Percentiles rank a stretch among this genome's conserved stretches.
Conservation (phyloP, 2,888 invertebrate genomes). For the Protodeltote pygarga region DNA sequence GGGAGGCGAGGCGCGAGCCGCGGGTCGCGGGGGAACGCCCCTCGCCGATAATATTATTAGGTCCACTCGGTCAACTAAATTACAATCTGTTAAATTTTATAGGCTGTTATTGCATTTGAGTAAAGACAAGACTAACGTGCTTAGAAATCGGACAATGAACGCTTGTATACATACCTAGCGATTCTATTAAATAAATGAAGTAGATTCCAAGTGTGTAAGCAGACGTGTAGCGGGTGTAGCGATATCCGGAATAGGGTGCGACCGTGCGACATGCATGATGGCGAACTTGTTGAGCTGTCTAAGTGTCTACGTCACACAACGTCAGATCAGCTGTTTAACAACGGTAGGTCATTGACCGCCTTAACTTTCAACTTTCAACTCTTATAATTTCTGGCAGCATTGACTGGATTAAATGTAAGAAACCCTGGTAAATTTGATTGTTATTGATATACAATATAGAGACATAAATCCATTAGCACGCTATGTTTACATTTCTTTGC, state of each 20-base stretch:
- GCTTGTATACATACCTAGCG: not conserved
- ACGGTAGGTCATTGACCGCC: too few species aligned
- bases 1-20: constrained; percentile 48
- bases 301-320: constrained; percentile 8
- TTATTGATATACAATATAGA: too few species aligned
- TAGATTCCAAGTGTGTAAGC: constrained; percentile 3
- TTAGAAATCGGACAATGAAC: constrained; percentile 28
- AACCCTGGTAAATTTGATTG: too few species aligned
- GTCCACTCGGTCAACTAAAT: constrained; percentile 70
- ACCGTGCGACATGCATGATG: constrained; percentile 13
- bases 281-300: constrained; percentile 41
- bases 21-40: constrained; percentile 56
- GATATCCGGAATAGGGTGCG: constrained; percentile 2
- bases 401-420: too few species aligned
- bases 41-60: constrained; percentile 77
- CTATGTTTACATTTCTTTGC: too few species aligned
- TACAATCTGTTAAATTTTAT: constrained; percentile 57
- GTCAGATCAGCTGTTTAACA: constrained; percentile 22
- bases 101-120: constrained; percentile 57
- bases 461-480: too few species aligned
- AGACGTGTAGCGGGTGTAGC: constrained; percentile 3
- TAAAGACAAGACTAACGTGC: constrained; percentile 34
- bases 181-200: constrained; percentile 5
- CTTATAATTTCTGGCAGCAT: too few species aligned
- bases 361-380: too few species aligned